Evolutionary conservation across 92 coral and sea anemone species (phyloP).

Genomic region (Anthopleura xanthogrammica): DNA sequence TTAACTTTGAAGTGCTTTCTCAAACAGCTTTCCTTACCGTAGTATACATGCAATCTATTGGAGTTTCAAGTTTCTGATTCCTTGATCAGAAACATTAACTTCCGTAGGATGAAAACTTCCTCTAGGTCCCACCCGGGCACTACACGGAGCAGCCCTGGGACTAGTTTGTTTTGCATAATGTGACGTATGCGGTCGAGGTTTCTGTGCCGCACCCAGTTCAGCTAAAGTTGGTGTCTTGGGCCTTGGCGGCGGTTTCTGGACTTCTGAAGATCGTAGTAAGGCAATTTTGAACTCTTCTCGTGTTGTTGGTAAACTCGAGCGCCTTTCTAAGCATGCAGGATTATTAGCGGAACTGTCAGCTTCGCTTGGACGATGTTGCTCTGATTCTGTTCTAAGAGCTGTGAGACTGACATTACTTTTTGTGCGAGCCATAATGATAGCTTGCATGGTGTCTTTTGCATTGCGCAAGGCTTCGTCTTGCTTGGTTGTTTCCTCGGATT

Average conservation of each 20-base stretch:
- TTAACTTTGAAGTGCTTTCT: too few relatives aligned
- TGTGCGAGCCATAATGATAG: constrained; percentile 73
- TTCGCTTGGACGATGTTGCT: neutral
- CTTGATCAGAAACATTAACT: constrained; percentile 72
- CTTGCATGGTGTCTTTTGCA: constrained; percentile 80
- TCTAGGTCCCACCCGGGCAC: constrained; percentile 44
- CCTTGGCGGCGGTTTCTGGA: constrained; percentile 11
- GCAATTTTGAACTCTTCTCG: constrained; percentile 53
- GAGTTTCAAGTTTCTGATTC: constrained; percentile 37
- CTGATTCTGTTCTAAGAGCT: constrained; percentile 61
- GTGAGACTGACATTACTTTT: constrained; percentile 75
- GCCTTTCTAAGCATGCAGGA: constrained; percentile 37
- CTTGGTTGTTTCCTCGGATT: constrained; percentile 55
- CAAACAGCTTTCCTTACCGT: too few relatives aligned
- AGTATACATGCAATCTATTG: neutral
- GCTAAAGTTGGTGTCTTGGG: constrained; percentile 6
- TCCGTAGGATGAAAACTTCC: constrained; percentile 65
- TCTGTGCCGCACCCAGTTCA: constrained; percentile 23
- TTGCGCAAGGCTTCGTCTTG: constrained; percentile 57
- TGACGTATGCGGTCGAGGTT: constrained; percentile 67
- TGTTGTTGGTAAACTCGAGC: constrained; percentile 71
- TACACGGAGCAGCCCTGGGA: constrained; percentile 50
- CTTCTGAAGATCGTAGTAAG: constrained; percentile 41
- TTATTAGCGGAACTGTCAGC: neutral
- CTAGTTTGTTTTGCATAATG: constrained; percentile 53